Evolutionary conservation across 2,113 vertebrate genomes (phyloP), one percentile per base, ranked within the genome.

Genomic region (Jacana jacana): DNA sequence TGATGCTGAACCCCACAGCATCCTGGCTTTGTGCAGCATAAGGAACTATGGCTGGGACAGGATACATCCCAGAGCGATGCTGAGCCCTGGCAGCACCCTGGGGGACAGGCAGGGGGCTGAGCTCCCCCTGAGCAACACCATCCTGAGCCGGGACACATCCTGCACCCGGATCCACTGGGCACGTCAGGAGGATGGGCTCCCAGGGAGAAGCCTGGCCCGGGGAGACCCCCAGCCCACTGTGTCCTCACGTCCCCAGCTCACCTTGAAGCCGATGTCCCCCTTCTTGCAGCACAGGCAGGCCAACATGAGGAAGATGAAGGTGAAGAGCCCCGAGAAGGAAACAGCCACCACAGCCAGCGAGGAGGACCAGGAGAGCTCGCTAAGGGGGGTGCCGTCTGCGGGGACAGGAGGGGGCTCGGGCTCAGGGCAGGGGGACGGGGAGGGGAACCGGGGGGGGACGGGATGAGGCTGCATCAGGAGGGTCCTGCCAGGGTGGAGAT

Each of bases 251-350:
- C 27, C 57, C 40, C 79, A 22, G 33, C 98, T 99, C 97, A 99
- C 99, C 99, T 99, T 99, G 97, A 99, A 99, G 94, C 99, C 98
- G 6, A 98, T 98, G 89, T 98, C 98, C 24, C 98, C 98, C 96
- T 99, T 99, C 98, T 99, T 99, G 97, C 99, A 99, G 98, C 99
- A 99, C 97, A 99, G 96, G 82, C 99, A 99, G 94, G 99, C 98
- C 98, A 99, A 95, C 99, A 99, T 99, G 98, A 99, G 98, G 98
- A 99, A 99, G 95, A 99, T 97, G 92, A 99, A 98, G 27, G 99
- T 98, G 98, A 99, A 99, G 97, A 99, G 99, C 17, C 99, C 99
- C 0, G 98, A 99, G 95, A 99, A 98, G 64, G 99, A 99, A 94
- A 99, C 97, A 0, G 98, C 98, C 91, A 99, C 99, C 30, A 99